Percentiles rank a stretch among this genome's conserved stretches.
phyloP scores from a whole-genome alignment of 1,140 invertebrate genomes.

The Amyelois transitella region DNA sequence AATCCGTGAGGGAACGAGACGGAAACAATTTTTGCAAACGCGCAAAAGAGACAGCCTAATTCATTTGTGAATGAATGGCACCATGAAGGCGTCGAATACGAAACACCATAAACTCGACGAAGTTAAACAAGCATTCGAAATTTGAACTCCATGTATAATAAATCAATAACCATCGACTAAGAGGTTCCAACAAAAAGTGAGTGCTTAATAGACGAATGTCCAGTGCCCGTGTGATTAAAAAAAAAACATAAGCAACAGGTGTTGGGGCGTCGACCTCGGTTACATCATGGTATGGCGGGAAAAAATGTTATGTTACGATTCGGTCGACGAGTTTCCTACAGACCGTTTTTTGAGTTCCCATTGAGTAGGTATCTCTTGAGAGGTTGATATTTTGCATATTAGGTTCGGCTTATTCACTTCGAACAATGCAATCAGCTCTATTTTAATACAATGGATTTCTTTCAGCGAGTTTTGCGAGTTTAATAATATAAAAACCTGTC shows the following conservation, averaged over 20 bases:
- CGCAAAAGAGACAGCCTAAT: background rate
- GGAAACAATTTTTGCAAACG: background rate
- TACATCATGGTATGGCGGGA: slow-evolving; percentile 42
- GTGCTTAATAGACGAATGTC: slow-evolving; percentile 43
- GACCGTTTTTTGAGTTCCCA: slow-evolving; percentile 22
- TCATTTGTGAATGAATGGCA: slow-evolving; percentile 1
- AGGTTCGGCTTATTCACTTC: background rate
- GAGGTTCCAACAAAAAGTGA: slow-evolving; percentile 40
- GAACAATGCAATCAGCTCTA: background rate
- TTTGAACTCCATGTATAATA: slow-evolving; percentile 17
- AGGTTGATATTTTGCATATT: background rate
- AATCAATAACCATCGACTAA: slow-evolving; percentile 44
- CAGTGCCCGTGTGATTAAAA: slow-evolving; percentile 28
- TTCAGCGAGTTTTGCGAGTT: too few relatives aligned
- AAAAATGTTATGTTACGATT: slow-evolving; percentile 30
- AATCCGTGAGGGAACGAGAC: background rate
- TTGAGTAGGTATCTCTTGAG: slow-evolving; percentile 12
- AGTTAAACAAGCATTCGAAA: slow-evolving; percentile 1
- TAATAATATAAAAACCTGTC: background rate
- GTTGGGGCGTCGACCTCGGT: slow-evolving; percentile 36
- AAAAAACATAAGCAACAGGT: slow-evolving; percentile 51
- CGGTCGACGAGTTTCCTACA: slow-evolving; percentile 19
- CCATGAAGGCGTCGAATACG: background rate
- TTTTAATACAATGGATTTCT: background rate
- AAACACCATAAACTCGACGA: slow-evolving; percentile 2